phyloP scores from a whole-genome alignment of 2,797 vertebrate species.

The Danio aesculapii region DNA sequence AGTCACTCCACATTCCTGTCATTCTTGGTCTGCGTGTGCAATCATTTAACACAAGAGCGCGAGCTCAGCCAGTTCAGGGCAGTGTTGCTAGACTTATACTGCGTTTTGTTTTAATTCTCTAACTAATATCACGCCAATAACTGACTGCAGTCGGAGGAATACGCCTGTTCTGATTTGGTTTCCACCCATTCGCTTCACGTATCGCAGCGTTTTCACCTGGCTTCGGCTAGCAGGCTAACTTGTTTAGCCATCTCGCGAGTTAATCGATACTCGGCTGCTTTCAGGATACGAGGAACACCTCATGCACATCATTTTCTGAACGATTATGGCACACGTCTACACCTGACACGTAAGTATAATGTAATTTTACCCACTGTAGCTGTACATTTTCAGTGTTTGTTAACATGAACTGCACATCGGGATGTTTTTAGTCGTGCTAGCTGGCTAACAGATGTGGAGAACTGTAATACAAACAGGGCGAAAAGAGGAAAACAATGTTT shows the following conservation, averaged over 20 bases:
- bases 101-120: not conserved
- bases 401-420: not conserved
- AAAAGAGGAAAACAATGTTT: too few species aligned
- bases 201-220: constrained; percentile 1
- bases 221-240: constrained; percentile 34
- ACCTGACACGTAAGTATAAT: constrained; percentile 47
- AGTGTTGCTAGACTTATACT: not conserved
- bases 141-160: not conserved
- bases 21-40: constrained; percentile 50
- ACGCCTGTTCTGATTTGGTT: not conserved
- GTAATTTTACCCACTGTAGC: not conserved
- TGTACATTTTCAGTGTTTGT: not conserved
- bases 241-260: constrained; percentile 18
- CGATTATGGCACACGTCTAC: constrained; percentile 2
- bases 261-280: constrained; percentile 14
- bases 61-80: not conserved
- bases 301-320: not conserved
- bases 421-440: constrained; percentile 28
- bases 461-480: not conserved
- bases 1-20: constrained; percentile 49
- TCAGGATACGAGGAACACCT: not conserved
- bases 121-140: not conserved
- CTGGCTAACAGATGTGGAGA: constrained; percentile 38
- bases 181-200: not conserved
- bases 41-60: constrained; percentile 47